These are phyloP conservation scores for Perizoma flavofasciatum DNA, from an alignment of 2,888 invertebrate species.

Conservation along the genomic window DNA sequence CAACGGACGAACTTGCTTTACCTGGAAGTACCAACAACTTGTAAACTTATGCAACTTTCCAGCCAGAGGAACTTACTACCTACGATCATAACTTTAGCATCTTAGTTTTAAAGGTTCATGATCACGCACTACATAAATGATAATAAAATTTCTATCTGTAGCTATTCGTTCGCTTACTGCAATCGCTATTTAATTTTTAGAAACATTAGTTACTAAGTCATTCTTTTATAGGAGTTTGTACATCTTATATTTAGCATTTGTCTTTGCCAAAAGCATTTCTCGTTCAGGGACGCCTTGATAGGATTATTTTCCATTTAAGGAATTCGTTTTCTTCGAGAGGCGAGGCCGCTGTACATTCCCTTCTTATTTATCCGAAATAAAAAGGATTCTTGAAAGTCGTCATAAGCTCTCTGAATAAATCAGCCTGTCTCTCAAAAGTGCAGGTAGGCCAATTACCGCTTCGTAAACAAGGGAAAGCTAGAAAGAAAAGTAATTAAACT, in stretches of 20 bases:
- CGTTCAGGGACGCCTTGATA: slow-evolving; percentile 13
- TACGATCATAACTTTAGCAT: background rate
- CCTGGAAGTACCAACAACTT: background rate
- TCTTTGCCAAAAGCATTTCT: slow-evolving; percentile 17
- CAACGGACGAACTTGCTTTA: background rate
- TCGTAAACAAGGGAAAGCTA: slow-evolving; percentile 36
- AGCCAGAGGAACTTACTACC: background rate
- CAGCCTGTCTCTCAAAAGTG: slow-evolving; percentile 31
- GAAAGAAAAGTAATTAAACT: slow-evolving; percentile 48
- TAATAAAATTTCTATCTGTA: too few species aligned
- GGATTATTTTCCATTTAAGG: slow-evolving; percentile 19
- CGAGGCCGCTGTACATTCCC: slow-evolving; percentile 7
- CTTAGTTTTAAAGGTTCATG: too few species aligned
- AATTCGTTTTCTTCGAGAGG: slow-evolving; percentile 10
- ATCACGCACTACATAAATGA: too few species aligned
- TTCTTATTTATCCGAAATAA: slow-evolving; percentile 9
- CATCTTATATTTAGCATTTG: slow-evolving; percentile 4
- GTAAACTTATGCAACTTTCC: background rate
- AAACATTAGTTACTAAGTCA: too few species aligned
- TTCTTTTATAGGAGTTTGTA: background rate
- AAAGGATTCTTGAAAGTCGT: slow-evolving; percentile 10
- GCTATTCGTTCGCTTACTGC: too few species aligned
- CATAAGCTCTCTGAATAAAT: slow-evolving; percentile 31
- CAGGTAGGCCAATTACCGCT: slow-evolving; percentile 47
- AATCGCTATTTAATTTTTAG: too few species aligned